Evolutionary conservation across 2,113 vertebrate species (phyloP).

Genomic region (Pandion haliaetus): DNA sequence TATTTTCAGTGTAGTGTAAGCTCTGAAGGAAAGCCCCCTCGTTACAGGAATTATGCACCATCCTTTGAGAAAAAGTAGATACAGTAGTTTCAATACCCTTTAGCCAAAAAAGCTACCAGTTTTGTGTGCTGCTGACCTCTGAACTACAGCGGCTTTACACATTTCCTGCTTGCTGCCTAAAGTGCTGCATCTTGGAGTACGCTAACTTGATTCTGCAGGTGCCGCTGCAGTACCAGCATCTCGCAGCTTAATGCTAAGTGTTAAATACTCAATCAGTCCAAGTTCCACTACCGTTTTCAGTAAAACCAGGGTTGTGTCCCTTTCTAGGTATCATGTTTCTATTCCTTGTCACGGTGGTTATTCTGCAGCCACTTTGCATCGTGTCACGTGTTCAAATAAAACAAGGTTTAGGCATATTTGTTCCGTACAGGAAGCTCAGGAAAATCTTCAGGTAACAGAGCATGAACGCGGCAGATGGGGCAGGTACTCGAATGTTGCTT

Average conservation of each 20-base stretch:
- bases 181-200: not conserved
- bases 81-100: not conserved
- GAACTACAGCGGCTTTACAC: fast-evolving
- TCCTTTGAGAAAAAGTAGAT: not conserved
- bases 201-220: not conserved
- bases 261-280: not conserved
- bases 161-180: no score
- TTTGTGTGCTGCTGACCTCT: not conserved
- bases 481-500: constrained; percentile 84
- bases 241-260: fast-evolving
- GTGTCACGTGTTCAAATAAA: fast-evolving
- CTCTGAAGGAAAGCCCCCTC: not conserved
- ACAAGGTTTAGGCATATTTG: not conserved
- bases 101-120: not conserved
- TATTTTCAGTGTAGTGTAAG: not conserved
- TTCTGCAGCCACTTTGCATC: not conserved
- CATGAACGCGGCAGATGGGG: constrained; percentile 81
- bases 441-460: constrained; percentile 79
- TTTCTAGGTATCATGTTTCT: not conserved
- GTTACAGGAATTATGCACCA: not conserved
- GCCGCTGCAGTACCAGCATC: fast-evolving
- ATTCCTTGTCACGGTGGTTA: not conserved
- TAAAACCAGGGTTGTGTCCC: not conserved
- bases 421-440: constrained; percentile 70
- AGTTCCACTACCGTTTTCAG: not conserved